phyloP scores from a whole-genome alignment of 2,888 invertebrate species.

The Galerucella nymphaeae region DNA sequence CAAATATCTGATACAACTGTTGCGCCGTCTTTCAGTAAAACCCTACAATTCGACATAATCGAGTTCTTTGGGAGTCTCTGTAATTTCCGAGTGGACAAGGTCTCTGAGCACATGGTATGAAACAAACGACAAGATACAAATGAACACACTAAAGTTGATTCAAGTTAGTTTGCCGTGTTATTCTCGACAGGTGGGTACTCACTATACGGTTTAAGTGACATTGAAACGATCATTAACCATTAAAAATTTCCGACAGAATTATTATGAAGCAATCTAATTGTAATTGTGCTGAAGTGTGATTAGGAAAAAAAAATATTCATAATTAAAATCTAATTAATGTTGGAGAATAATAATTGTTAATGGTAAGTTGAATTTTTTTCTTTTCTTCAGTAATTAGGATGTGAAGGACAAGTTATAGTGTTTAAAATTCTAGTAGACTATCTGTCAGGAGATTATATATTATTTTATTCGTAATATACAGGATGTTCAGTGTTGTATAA shows the following conservation, averaged over 20 bases:
- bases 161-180: slow-evolving; percentile 20
- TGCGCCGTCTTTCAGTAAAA: slow-evolving; percentile 1
- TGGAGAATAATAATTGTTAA: neutral
- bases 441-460: too few species aligned
- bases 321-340: neutral
- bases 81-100: slow-evolving; percentile 42
- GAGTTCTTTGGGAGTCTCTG: slow-evolving; percentile 34
- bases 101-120: slow-evolving; percentile 43
- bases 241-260: slow-evolving; percentile 31
- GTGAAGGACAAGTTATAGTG: too few species aligned
- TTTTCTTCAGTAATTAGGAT: neutral
- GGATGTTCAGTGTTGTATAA: too few species aligned
- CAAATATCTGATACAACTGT: neutral
- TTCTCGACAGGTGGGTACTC: slow-evolving; percentile 25
- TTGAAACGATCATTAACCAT: slow-evolving; percentile 22
- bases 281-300: slow-evolving; percentile 8
- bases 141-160: slow-evolving; percentile 16
- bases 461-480: too few species aligned
- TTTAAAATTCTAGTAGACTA: too few species aligned
- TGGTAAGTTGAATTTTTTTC: neutral
- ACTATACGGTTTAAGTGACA: slow-evolving; percentile 17
- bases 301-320: neutral
- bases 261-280: slow-evolving; percentile 25
- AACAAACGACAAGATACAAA: slow-evolving; percentile 26
- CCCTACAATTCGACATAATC: neutral